phyloP scores from a whole-genome alignment of 2,888 invertebrate species.

The Plusia festucae region DNA sequence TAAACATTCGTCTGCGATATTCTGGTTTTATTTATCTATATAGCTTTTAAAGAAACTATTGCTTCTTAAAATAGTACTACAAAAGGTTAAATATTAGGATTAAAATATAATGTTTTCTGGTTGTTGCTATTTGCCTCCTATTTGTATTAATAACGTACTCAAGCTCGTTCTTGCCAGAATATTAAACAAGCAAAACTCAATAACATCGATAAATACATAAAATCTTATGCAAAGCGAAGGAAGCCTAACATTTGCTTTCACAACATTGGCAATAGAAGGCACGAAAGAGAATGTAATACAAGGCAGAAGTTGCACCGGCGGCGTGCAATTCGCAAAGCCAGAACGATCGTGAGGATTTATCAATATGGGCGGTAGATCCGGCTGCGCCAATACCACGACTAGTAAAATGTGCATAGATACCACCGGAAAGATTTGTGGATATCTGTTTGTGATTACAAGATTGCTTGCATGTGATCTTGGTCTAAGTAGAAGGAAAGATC shows the following conservation, averaged over 20 bases:
- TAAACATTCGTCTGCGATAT: constrained; percentile 19
- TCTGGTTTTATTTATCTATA: constrained; percentile 31
- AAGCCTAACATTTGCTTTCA: constrained; percentile 46
- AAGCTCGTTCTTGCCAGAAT: not conserved
- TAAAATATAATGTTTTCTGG: too few relatives aligned
- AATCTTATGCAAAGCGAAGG: constrained; percentile 35
- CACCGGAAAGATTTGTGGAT: constrained; percentile 59
- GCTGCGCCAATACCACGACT: constrained; percentile 60
- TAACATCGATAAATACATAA: constrained; percentile 28
- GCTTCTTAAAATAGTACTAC: not conserved
- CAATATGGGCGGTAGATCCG: constrained; percentile 77
- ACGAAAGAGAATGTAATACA: constrained; percentile 71
- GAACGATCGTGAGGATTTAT: constrained; percentile 84
- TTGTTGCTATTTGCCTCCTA: too few relatives aligned
- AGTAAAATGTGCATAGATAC: constrained; percentile 60
- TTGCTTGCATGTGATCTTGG: constrained; percentile 19
- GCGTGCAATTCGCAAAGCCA: constrained; percentile 80
- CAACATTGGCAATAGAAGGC: constrained; percentile 44
- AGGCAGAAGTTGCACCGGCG: constrained; percentile 71
- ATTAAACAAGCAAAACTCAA: constrained; percentile 9
- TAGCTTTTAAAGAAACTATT: not conserved
- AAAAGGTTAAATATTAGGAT: not conserved
- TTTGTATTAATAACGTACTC: too few relatives aligned
- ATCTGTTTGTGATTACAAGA: constrained; percentile 50
- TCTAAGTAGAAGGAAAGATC: not conserved